These are phyloP conservation scores for Solea solea DNA, from an alignment of 2,113 vertebrate genomes.

Conservation along the genomic window DNA sequence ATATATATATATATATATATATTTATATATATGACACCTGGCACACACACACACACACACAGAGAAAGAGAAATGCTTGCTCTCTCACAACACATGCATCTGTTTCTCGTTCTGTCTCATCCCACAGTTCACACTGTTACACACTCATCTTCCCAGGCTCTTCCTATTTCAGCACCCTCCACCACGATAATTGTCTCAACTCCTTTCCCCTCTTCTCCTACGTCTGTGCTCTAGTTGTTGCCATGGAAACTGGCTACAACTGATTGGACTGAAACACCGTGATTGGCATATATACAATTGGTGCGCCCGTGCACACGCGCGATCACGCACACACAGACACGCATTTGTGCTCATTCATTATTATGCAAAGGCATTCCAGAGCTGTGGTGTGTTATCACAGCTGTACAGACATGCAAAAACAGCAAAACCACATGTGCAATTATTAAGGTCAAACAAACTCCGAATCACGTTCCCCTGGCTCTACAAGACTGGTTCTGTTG, in stretches of 20 bases:
- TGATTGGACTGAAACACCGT: conserved; percentile 73
- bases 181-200: conserved; percentile 62
- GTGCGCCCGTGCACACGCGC: conserved; percentile 30
- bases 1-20: no score
- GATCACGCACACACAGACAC: not conserved
- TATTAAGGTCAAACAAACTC: no score
- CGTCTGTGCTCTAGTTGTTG: conserved; percentile 73
- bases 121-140: conserved; percentile 55
- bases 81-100: conserved; percentile 36
- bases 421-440: not conserved
- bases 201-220: conserved; percentile 62
- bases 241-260: conserved; percentile 86
- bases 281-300: conserved; percentile 67
- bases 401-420: conserved; percentile 1
- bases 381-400: conserved; percentile 14
- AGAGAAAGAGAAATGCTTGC: conserved; percentile 3
- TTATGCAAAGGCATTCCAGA: conserved; percentile 54
- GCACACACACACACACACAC: not conserved
- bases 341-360: conserved; percentile 55
- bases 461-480: no score
- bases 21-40: conserved; percentile 1
- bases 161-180: conserved; percentile 68
- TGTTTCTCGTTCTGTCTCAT: conserved; percentile 43
- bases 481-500: no score
- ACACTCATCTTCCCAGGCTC: conserved; percentile 49